Evolutionary conservation across 2,113 vertebrate genomes (phyloP), one percentile per base, ranked within the genome.

Genomic region (Macroglossus sobrinus): DNA sequence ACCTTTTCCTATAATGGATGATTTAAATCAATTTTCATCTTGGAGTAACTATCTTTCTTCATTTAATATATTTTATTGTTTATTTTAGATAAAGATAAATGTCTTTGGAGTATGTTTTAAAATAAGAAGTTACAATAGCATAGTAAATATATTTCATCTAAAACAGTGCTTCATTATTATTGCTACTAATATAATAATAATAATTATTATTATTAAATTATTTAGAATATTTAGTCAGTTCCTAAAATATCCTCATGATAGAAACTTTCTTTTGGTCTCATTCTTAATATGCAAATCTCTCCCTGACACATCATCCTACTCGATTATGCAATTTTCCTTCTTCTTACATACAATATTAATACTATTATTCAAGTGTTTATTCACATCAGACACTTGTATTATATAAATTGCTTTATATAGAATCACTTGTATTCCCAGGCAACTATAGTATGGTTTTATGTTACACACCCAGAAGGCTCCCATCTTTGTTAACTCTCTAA

Each of bases 21-120:
- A 50, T 64, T 94, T 81, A 94, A 76, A 79, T 84, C 5, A 63
- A 28, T 89, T 92, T 92, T 93, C 38, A 94, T 92, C 33, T 89
- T 59, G 47, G 24, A 12, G 50, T 50, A 18, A 50, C 30, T 84
- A 71, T 26, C n/a, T 84, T 93, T 61, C 50, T 40, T 89, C 6
- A 88, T 43, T 89, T 81, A 71, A 55, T 55, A 61, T 40, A 30
- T 47, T 95, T 79, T 69, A 91, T 84, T 68, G 47, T n/a, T 82
- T 50, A 71, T 89, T 93, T 96, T 47, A 94, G 40, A 33, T 28
- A 94, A 92, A 4, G 43, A 59, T 69, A 88, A 59, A 74, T 78
- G 10, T 86, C 33, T 93, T 55, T 86, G 53, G 86, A 66, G 28
- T 16, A 84, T 81, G 18, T 82, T 92, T n/a, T 79, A 93, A 96